phyloP scores from a whole-genome alignment of 2,888 invertebrate species.

The Hyppa rectilinea region DNA sequence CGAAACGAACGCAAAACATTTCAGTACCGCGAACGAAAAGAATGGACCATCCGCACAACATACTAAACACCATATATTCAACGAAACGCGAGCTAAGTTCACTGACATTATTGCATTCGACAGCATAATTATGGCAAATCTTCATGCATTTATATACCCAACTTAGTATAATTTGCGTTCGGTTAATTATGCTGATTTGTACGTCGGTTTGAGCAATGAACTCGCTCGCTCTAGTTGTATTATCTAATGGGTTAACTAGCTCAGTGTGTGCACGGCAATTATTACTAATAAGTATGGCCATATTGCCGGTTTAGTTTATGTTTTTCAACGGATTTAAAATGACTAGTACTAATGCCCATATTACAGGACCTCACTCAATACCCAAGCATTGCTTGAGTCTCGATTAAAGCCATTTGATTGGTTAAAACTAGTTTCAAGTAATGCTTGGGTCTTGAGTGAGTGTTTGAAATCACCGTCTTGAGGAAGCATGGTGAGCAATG shows the following conservation, averaged over 20 bases:
- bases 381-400: no score
- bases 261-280: conserved; percentile 43
- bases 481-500: no score
- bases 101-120: conserved; percentile 38
- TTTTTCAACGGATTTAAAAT: conserved; percentile 10
- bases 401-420: no score
- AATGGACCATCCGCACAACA: neutral
- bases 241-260: conserved; percentile 57
- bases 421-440: no score
- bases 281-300: conserved; percentile 24
- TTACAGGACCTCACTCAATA: no score
- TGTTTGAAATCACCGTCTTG: no score
- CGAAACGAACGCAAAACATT: neutral
- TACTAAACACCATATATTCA: conserved; percentile 25
- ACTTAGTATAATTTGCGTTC: conserved; percentile 41
- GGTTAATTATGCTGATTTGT: conserved; percentile 24
- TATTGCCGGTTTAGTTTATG: conserved; percentile 12
- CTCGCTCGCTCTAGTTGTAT: conserved; percentile 51
- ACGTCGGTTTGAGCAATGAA: conserved; percentile 52
- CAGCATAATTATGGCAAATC: conserved; percentile 38
- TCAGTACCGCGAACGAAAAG: conserved; percentile 19
- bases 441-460: no score
- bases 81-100: conserved; percentile 23
- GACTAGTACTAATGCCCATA: neutral
- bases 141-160: conserved; percentile 34